Percentiles rank a stretch among this genome's conserved stretches.
phyloP scores from a whole-genome alignment of 2,113 vertebrate species.

The Psammodynastes pulverulentus region DNA sequence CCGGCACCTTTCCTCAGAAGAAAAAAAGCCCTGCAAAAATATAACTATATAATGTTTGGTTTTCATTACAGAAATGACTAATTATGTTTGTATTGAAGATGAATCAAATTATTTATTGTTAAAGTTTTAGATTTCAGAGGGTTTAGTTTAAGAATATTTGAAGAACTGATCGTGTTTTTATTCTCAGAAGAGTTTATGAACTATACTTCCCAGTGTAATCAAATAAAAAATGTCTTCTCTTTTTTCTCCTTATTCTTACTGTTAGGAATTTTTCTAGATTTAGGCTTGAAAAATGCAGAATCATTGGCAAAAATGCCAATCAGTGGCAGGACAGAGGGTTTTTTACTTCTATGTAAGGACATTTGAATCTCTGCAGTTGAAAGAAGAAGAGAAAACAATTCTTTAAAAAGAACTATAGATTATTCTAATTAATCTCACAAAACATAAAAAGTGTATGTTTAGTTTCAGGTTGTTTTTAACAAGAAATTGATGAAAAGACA shows the following conservation, averaged over 20 bases:
- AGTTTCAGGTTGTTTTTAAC: neutral
- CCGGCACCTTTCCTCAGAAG: no score
- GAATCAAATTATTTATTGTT: neutral
- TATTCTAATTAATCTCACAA: neutral
- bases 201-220: neutral
- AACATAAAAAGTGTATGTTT: neutral
- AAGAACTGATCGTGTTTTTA: neutral
- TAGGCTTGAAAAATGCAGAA: neutral
- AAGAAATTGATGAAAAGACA: neutral
- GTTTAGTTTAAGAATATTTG: slow-evolving; percentile 25
- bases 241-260: neutral
- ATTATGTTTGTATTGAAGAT: neutral
- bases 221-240: neutral
- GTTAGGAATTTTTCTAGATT: neutral
- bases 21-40: no score
- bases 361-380: neutral
- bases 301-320: no score
- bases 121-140: slow-evolving; percentile 12
- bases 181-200: neutral
- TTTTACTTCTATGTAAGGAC: neutral
- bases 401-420: neutral
- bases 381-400: neutral
- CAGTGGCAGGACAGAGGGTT: neutral
- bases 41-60: neutral
- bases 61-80: neutral